Evolutionary conservation across 2,888 invertebrate species (phyloP).

Genomic region (Aleiodes leptofemur): DNA sequence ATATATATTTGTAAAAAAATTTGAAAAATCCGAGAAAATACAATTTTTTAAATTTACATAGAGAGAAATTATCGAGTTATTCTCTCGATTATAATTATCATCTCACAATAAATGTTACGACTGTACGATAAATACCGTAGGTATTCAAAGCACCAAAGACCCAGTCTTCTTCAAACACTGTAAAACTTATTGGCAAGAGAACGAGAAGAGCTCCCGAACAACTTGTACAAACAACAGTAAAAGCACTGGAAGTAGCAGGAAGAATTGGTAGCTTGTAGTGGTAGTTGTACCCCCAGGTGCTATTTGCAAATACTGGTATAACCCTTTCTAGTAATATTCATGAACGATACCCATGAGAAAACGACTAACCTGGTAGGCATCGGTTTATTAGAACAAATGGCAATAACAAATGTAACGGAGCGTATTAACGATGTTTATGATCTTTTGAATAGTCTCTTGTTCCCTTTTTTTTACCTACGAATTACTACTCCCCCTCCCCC

Average conservation of each 20-base stretch:
- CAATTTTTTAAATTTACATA: too few relatives aligned
- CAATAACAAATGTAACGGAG: conserved; percentile 66
- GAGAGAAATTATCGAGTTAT: too few relatives aligned
- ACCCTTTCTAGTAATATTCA: conserved; percentile 75
- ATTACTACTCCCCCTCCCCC: too few relatives aligned
- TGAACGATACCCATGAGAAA: conserved; percentile 72
- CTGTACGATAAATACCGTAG: too few relatives aligned
- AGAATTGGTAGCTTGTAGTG: conserved; percentile 49
- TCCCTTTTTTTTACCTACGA: conserved; percentile 37
- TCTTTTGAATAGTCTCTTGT: conserved; percentile 39
- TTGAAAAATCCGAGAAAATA: not conserved
- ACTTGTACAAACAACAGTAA: conserved; percentile 62
- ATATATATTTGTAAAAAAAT: not conserved
- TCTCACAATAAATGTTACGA: too few relatives aligned
- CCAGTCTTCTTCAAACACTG: not conserved
- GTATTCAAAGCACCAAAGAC: too few relatives aligned
- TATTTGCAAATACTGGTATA: conserved; percentile 66
- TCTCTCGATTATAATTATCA: too few relatives aligned
- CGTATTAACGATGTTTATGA: conserved; percentile 67
- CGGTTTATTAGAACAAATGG: conserved; percentile 72
- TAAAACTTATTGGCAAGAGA: conserved; percentile 14
- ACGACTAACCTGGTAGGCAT: conserved; percentile 51
- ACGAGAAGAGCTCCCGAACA: conserved; percentile 1
- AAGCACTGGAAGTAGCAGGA: conserved; percentile 45
- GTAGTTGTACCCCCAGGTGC: conserved; percentile 72